phyloP scores from a whole-genome alignment of 2,888 invertebrate genomes.

The Vannuccia rotundouncinata region DNA sequence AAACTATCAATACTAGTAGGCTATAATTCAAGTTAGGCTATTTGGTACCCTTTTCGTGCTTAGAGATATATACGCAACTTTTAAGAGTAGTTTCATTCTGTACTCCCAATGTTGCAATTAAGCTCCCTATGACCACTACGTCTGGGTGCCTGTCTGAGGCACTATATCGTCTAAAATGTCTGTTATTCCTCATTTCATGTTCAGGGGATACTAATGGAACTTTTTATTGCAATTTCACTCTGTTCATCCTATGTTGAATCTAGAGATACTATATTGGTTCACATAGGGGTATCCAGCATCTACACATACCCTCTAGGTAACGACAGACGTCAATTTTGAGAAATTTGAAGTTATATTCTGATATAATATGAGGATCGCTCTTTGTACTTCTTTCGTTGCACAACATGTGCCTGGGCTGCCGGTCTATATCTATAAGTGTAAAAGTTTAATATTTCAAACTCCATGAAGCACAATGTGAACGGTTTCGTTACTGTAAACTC shows the following conservation, averaged over 20 bases:
- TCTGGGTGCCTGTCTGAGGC: not conserved
- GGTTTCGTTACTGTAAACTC: too few species aligned
- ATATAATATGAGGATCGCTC: not conserved
- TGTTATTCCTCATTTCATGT: constrained; percentile 10
- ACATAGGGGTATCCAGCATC: not conserved
- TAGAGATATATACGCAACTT: constrained; percentile 8
- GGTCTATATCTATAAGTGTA: too few species aligned
- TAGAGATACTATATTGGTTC: constrained; percentile 3
- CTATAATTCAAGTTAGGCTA: too few species aligned
- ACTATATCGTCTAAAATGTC: not conserved
- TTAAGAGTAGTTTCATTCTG: constrained; percentile 10
- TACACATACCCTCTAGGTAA: constrained; percentile 9
- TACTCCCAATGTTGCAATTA: not conserved
- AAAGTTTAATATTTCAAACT: too few species aligned
- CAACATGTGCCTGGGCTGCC: not conserved
- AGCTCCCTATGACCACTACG: not conserved
- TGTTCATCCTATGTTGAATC: not conserved
- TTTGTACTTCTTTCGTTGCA: not conserved
- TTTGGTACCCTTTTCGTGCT: too few species aligned
- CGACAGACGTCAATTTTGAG: constrained; percentile 2
- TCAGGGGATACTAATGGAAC: not conserved
- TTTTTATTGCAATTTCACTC: not conserved
- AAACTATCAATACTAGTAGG: too few species aligned
- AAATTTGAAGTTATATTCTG: not conserved
- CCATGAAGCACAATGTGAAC: too few species aligned